A percentile compares a stretch with the other conserved stretches of the same genome.
Evolutionary conservation across 2,113 vertebrate genomes (phyloP).

Genomic region (Osmerus eperlanus): DNA sequence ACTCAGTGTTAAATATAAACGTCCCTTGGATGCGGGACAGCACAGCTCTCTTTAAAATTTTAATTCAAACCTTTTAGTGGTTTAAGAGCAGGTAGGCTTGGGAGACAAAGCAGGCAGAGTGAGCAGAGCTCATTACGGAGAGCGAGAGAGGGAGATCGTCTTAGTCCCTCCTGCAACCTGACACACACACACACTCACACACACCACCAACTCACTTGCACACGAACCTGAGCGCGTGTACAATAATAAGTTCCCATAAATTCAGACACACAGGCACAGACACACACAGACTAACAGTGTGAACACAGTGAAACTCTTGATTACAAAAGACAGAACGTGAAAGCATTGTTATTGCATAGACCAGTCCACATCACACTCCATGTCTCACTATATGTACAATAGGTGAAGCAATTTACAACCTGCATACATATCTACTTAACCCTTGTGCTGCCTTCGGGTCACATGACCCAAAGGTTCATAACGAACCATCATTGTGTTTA

Average conservation of each 20-base stretch:
- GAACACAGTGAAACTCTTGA: background rate
- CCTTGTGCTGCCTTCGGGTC: too few relatives aligned
- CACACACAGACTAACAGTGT: conserved; percentile 10
- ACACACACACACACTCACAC: background rate
- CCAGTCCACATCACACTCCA: too few relatives aligned
- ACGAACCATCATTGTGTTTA: too few relatives aligned
- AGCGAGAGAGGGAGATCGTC: conserved; percentile 17
- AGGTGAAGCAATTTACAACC: too few relatives aligned
- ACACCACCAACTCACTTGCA: background rate
- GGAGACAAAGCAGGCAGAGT: conserved; percentile 49
- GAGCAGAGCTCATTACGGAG: conserved; percentile 51
- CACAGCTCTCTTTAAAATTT: conserved; percentile 59
- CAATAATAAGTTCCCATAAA: background rate
- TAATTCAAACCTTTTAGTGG: conserved; percentile 70
- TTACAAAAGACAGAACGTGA: background rate
- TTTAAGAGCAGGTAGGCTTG: conserved; percentile 45
- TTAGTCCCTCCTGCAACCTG: conserved; percentile 38
- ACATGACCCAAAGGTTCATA: too few relatives aligned
- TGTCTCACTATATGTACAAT: too few relatives aligned
- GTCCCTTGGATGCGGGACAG: conserved; percentile 41
- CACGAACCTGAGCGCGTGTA: background rate
- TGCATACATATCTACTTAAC: too few relatives aligned
- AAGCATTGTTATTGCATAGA: background rate
- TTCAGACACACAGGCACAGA: background rate
- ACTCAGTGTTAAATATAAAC: conserved; percentile 49